These are phyloP conservation scores for Bombus vancouverensis DNA, from an alignment of 1,140 invertebrate species.

Conservation along the genomic window DNA sequence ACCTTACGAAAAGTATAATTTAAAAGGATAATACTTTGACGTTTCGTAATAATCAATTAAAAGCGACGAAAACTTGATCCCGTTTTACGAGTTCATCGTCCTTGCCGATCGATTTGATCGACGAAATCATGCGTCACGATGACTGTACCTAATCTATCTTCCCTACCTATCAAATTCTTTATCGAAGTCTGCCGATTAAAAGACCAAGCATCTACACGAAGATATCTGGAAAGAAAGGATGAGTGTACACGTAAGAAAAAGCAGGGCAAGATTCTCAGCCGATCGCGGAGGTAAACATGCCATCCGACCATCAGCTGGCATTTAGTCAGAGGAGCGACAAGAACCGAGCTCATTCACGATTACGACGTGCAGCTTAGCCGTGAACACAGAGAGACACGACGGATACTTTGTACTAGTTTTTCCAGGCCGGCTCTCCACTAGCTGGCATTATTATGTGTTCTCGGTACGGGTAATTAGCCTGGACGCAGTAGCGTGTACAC, in stretches of 20 bases:
- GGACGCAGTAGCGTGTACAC: constrained; percentile 38
- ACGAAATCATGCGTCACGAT: no score
- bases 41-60: not conserved
- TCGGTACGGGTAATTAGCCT: constrained; percentile 72
- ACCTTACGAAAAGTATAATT: not conserved
- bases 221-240: not conserved
- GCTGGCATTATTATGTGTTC: constrained; percentile 71
- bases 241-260: not conserved
- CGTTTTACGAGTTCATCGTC: no score
- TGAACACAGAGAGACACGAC: constrained; percentile 45
- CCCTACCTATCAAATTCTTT: not conserved
- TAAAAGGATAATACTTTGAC: not conserved
- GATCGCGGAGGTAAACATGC: constrained; percentile 43
- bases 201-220: not conserved
- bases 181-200: not conserved
- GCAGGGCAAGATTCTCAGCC: not conserved
- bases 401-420: constrained; percentile 75
- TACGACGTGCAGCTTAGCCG: constrained; percentile 26
- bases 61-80: no score
- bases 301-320: constrained; percentile 51
- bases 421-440: constrained; percentile 54
- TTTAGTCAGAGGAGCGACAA: constrained; percentile 68
- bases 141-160: no score
- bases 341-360: constrained; percentile 73
- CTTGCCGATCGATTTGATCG: no score